These are phyloP conservation scores for Drosophila niveifrons DNA, from an alignment of 2,888 invertebrate genomes.

Conservation along the genomic window DNA sequence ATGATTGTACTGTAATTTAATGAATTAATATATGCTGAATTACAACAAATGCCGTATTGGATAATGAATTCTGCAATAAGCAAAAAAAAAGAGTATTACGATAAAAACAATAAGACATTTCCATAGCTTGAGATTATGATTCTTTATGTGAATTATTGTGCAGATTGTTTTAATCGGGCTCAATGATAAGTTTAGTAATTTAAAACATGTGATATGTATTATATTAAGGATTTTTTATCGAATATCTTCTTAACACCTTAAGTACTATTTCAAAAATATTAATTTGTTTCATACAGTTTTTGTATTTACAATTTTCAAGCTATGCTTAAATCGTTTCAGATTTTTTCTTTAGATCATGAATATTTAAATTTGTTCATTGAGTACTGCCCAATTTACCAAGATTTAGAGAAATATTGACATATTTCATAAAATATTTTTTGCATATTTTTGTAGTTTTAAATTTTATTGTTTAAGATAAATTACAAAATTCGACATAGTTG, in stretches of 20 bases:
- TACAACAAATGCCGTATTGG: background rate
- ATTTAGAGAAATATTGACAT: no score
- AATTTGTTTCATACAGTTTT: background rate
- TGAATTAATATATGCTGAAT: background rate
- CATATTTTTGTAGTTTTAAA: no score
- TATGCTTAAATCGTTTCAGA: background rate
- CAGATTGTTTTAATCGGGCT: slow-evolving; percentile 27
- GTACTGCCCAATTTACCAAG: no score
- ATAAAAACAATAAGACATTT: background rate
- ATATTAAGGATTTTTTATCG: slow-evolving; percentile 43
- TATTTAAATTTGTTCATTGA: no score
- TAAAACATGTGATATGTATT: slow-evolving; percentile 58
- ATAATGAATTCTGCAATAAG: background rate
- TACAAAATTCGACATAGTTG: no score
- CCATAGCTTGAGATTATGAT: slow-evolving; percentile 1
- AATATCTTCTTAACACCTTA: background rate
- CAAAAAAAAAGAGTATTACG: background rate
- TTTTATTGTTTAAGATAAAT: no score
- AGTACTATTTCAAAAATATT: background rate
- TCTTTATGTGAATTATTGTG: background rate
- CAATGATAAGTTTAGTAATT: slow-evolving; percentile 33
- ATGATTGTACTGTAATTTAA: background rate
- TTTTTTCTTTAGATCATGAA: background rate
- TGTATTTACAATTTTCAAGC: background rate
- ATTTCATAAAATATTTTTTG: no score